Evolutionary conservation across 2,888 invertebrate species (phyloP), one percentile per base, ranked within the genome.

Genomic region (Drosophila seclusa): DNA sequence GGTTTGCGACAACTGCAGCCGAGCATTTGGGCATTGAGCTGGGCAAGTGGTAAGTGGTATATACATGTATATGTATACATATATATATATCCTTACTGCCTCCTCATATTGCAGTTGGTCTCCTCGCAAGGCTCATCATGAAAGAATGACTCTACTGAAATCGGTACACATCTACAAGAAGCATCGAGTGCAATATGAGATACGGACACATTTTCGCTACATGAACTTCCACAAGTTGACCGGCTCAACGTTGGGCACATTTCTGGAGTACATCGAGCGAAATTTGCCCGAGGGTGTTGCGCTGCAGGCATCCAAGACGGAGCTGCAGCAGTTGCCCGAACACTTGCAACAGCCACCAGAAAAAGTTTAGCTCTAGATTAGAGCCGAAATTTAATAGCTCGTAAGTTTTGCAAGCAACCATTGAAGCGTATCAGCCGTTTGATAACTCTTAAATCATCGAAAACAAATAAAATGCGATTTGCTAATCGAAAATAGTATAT

Each of bases 281-380:
- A 99, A 99, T 94, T 94, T 99, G 63, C 99, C 99, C 0, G 99
- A 99, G 94, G 99, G 99, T 45, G 97, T 99, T 77, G 97, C 98
- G 5, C 95, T 99, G 92, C 98, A 98, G 94, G 96, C 97, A 1
- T 97, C 97, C 2, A 97, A 96, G 94, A 95, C 97, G 16, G 95
- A 95, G 91, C 94, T 95, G 64, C 94, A 94, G 77, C 92, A 92
- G 71, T 65, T 95, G 31, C 95, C 95, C 0, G 95, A 95, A 21
- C 94, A 95, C 89, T 91, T 95, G 62, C 93, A 91, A 31, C 93
- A 94, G 71, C 94, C 94, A 21, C 93, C 89, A 16, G 85, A 74
- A 59, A 82, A 90, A 71, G 78, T 81, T 50, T 91, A 87, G 67
- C 32, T 18, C 27, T 45, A 68, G 49, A 68, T 62, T 70, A 71